Evolutionary conservation across 1,140 invertebrate genomes (phyloP).

Genomic region (Gryllus bimaculatus): DNA sequence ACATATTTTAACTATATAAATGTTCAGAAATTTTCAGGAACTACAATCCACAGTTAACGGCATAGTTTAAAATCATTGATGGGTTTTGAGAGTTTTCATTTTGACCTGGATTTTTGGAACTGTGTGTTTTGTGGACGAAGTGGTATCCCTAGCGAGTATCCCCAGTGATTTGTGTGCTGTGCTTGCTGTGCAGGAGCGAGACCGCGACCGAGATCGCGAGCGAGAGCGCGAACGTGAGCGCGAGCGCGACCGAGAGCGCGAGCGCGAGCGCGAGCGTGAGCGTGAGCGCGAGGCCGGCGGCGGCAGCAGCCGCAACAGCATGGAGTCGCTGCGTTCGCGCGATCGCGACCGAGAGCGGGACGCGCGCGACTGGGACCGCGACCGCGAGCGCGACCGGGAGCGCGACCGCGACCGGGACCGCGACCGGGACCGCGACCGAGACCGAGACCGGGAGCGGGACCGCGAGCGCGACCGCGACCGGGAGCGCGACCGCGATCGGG

Average conservation of each 20-base stretch:
- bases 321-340: conserved; percentile 17
- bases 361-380: conserved; percentile 18
- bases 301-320: conserved; percentile 19
- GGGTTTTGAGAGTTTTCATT: too few species aligned
- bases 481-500: conserved; percentile 16
- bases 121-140: too few species aligned
- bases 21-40: too few species aligned
- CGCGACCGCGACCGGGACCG: conserved; percentile 7
- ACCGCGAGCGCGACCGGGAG: conserved; percentile 16
- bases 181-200: conserved; percentile 17
- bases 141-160: too few species aligned
- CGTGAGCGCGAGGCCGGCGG: neutral
- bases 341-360: conserved; percentile 18
- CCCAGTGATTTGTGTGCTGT: neutral
- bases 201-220: conserved; percentile 6
- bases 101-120: too few species aligned
- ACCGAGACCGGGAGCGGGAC: neutral
- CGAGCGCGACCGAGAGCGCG: too few species aligned
- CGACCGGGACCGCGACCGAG: conserved; percentile 6
- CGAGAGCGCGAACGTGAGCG: too few species aligned
- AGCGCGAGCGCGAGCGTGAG: neutral
- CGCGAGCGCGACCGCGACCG: neutral
- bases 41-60: too few species aligned
- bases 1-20: too few species aligned
- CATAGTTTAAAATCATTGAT: too few species aligned